Evolutionary conservation across 2,797 vertebrate genomes (phyloP), one percentile per base, ranked within the genome.

Genomic region (Carduelis carduelis): DNA sequence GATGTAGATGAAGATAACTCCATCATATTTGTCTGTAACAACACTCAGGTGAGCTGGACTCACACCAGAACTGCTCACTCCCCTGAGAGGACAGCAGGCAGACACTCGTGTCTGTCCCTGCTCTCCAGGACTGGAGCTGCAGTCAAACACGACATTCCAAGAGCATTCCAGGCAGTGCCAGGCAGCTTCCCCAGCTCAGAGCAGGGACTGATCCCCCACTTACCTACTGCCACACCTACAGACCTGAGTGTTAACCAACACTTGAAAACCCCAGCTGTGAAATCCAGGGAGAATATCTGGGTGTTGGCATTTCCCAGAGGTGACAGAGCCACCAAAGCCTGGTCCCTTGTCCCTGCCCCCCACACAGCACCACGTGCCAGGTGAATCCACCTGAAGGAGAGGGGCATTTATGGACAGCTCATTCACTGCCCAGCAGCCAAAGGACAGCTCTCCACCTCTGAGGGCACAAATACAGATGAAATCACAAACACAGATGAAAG

Each of bases 131-230:
- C 44, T 69, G 2, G 32, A 57, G 76, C 59, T 69, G 1, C 88
- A 92, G 41, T 63, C 63, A 89, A 95, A 89, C 71, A 77, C 21
- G 47, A 66, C 71, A 91, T 59, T 87, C 64, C 88, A 88, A 56
- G 75, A 84, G 41, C 41, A 86, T 60, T 82, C 77, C 9, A 8
- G 17, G 24, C 0, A 0, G 8, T 46, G 43, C 0, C 0, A 71
- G 39, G n/a, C 49, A 27, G 37, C 34, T 35, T 74, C n/a, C 35
- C 63, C 23, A 60, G 64, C 35, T 30, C 10, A 8, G 53, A 89
- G 19, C 4, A 77, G 43, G 1, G 4, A 80, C 22, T 24, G 50
- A 83, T 24, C 34, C 53, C 46, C 32, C 39, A 50, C 8, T 27
- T 11, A 52, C 30, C 32, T 30, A 7, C 30, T 95, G 71, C 53